Evolutionary conservation across 2,113 vertebrate species (phyloP), one percentile per base, ranked within the genome.

Genomic region (Acrocephalus arundinaceus): DNA sequence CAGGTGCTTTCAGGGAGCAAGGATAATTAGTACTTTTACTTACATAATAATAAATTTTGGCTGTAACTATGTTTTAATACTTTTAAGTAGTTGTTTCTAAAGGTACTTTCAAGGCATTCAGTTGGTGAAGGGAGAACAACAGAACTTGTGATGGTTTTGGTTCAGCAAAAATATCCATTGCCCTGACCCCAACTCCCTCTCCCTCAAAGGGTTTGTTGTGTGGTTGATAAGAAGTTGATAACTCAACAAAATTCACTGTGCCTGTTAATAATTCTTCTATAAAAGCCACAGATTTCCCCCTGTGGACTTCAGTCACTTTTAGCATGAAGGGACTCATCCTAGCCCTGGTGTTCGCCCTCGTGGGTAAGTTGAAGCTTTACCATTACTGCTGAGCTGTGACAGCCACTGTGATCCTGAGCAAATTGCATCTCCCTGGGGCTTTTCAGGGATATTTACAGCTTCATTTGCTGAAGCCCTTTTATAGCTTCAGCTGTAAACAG

Each of bases 271-370:
- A 92, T 90, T 94, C 73, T 80, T 85, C 94, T 97, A 97, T 97
- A 98, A 97, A 98, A 97, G 96, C 71, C 18, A 3, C 66, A 37
- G 49, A 5, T n/a, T 65, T 85, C 35, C 33, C 39, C 52, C 10
- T n/a, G 49, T 30, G 67, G 37, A 4, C 37, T 67, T 79, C 94
- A 97, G 77, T 97, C 27, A 46, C 89, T 93, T 87, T 90, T 85
- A 97, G 79, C 94, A 99, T 99, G 99, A 99, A 94, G 97, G 96
- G 58, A 90, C 89, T 99, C 94, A 93, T 98, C 88, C 97, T 99
- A 73, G 95, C 97, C 58, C 78, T 97, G 93, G 48, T 70, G 62
- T 28, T 97, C 54, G 0, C 92, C 51, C 45, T 97, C 0, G 96
- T 75, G 80, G 97, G 96, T 97, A 97, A 97, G 97, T 93, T 13